Evolutionary conservation across 1,140 invertebrate genomes (phyloP), one percentile per base, ranked within the genome.

Genomic region (Aradophagus sp.): DNA sequence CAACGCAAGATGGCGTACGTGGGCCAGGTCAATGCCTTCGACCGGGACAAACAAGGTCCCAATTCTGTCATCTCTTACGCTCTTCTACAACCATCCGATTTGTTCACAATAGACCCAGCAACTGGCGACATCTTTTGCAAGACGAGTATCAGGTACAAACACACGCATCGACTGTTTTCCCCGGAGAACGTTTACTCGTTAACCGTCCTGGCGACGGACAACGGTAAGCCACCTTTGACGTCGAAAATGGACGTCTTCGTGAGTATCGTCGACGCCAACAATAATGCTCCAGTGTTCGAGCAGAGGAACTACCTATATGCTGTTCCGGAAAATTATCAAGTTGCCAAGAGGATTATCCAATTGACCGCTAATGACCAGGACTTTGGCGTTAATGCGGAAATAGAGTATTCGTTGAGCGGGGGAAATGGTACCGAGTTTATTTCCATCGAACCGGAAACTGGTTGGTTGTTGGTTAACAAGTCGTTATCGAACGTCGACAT

Each of bases 11-110:
- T 93, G 23, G 90, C 93, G 0, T 91, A 93, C 82, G 93, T 97
- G 12, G 95, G 96, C 11, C 93, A 95, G 86, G 94, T 98, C 0
- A 89, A 91, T 11, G 96, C 96, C 1, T 91, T 89, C 0, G 96
- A 98, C 85, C 87, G 90, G 63, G 96, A 98, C 77, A 97, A 97
- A 76, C 92, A 94, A 78, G 95, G 95, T 0, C 95, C 96, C 1
- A 99, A 99, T 83, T 97, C 96, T 1, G 90, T 95, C 0, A 93
- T 98, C 41, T 95, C 94, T 1, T 99, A 98, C 84, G 92, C 92
- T 1, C 84, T 98, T 8, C 92, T 95, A 82, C 91, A 96, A 77
- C 93, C 95, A 0, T 97, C 95, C 0, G 93, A 95, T 78, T 86
- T 96, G 19, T 98, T 99, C 80, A 90, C 91, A 13, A 91, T 98